These are phyloP conservation scores for Drosophila affinis DNA, from an alignment of 2,888 invertebrate genomes.

Conservation along the genomic window DNA sequence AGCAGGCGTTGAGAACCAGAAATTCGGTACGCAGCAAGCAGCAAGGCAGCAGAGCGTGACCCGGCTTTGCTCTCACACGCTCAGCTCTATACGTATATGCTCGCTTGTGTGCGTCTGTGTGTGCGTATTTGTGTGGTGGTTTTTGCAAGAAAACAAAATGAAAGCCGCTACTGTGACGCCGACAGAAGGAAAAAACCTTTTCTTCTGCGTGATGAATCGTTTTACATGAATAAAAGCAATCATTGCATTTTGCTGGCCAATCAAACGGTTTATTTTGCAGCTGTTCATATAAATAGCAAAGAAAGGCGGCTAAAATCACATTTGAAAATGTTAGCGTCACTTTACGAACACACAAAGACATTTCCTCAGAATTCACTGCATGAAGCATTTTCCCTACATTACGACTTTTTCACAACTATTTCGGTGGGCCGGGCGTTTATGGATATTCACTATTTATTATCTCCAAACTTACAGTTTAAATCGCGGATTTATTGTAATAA, in stretches of 20 bases:
- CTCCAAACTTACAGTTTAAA: conserved; percentile 24
- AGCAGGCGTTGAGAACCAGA: conserved; percentile 47
- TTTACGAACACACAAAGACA: conserved; percentile 50
- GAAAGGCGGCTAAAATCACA: conserved; percentile 47
- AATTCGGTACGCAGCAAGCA: conserved; percentile 57
- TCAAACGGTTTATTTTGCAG: background rate
- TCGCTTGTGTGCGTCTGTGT: conserved; percentile 16
- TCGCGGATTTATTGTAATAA: conserved; percentile 2
- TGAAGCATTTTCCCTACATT: background rate
- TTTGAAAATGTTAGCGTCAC: conserved; percentile 68
- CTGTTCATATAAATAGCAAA: background rate
- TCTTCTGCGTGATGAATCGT: conserved; percentile 9
- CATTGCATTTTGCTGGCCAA: background rate
- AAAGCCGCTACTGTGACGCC: conserved; percentile 71
- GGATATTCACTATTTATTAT: background rate
- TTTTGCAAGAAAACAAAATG: conserved; percentile 79
- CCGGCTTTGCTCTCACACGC: conserved; percentile 31
- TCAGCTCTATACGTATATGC: conserved; percentile 20
- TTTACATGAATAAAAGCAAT: conserved; percentile 9
- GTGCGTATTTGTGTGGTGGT: conserved; percentile 67
- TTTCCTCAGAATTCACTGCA: background rate
- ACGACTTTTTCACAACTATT: background rate
- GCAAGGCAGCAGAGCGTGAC: conserved; percentile 5
- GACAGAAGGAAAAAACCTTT: conserved; percentile 32
- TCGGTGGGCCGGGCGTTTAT: background rate